Conservation (phyloP, 2,888 invertebrate genomes). For the Physocephala rufipes region DNA sequence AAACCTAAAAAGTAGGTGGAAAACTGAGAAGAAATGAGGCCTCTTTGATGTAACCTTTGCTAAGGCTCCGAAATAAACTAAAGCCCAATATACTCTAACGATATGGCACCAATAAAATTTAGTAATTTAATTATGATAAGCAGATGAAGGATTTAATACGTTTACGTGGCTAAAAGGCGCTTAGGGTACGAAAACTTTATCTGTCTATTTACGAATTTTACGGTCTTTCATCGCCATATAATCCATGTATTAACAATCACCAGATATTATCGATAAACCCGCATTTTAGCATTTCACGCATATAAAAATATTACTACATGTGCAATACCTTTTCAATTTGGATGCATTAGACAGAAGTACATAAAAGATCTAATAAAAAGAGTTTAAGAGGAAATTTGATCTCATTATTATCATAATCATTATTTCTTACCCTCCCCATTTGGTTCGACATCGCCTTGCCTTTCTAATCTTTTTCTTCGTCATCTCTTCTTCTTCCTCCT, state of each 20-base stretch:
- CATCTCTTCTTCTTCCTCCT: background rate
- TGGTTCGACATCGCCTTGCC: background rate
- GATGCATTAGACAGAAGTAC: background rate
- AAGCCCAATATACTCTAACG: no score
- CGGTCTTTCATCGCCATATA: background rate
- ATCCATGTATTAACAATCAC: background rate
- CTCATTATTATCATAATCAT: background rate
- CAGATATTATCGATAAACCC: background rate
- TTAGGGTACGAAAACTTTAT: no score
- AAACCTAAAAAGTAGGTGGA: no score
- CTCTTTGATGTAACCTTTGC: no score
- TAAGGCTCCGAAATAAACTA: no score
- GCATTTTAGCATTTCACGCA: background rate
- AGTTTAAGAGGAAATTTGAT: background rate
- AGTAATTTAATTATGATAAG: no score
- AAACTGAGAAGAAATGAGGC: no score
- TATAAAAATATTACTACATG: background rate
- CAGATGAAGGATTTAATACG: no score
- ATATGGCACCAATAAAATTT: no score
- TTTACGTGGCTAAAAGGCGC: no score
- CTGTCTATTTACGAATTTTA: no score
- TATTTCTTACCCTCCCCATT: background rate
- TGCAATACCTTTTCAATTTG: constrained; percentile 9
- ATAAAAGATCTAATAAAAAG: background rate
- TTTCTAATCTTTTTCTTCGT: background rate